Percentiles rank a stretch among this genome's conserved stretches.
Evolutionary conservation across 37 sponge, comb jelly and placozoan genomes (phyloP).

Genomic region (Trichoplax adhaerens): DNA sequence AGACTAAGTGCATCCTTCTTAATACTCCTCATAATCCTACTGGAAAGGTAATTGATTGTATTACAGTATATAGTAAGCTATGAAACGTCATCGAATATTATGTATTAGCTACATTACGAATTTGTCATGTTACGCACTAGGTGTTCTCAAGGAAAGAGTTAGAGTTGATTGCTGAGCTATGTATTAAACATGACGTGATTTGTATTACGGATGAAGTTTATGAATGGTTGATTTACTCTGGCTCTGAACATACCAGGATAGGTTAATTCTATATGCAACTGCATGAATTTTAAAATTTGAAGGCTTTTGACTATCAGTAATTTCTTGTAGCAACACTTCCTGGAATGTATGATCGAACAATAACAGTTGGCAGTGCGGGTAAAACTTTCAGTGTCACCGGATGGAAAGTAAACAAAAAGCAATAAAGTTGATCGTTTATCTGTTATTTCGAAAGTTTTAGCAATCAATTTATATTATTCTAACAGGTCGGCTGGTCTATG

Average conservation of each 20-base stretch:
- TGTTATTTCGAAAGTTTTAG: too few species aligned
- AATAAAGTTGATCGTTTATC: too few species aligned
- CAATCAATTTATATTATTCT: too few species aligned
- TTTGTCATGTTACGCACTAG: constrained; percentile 14
- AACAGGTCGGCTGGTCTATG: too few species aligned
- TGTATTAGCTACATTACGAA: not conserved
- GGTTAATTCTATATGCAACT: constrained; percentile 12
- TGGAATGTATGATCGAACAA: constrained; percentile 94
- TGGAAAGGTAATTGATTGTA: constrained; percentile 44
- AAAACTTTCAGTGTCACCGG: constrained; percentile 95
- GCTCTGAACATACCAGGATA: constrained; percentile 47
- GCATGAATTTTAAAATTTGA: too few species aligned
- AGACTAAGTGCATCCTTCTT: constrained; percentile 75
- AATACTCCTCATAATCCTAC: constrained; percentile 88
- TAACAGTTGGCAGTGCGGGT: constrained; percentile 90
- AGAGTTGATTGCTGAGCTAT: constrained; percentile 77
- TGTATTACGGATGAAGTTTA: constrained; percentile 96
- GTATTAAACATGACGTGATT: constrained; percentile 64
- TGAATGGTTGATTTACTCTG: constrained; percentile 77
- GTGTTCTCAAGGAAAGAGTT: constrained; percentile 58
- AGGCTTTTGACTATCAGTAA: too few species aligned
- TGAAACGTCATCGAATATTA: not conserved
- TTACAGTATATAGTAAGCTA: too few species aligned
- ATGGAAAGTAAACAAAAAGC: constrained; percentile 60
- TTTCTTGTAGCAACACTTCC: constrained; percentile 55